Conservation (phyloP, 2,797 vertebrate species). For the Cyclura pinguis region DNA sequence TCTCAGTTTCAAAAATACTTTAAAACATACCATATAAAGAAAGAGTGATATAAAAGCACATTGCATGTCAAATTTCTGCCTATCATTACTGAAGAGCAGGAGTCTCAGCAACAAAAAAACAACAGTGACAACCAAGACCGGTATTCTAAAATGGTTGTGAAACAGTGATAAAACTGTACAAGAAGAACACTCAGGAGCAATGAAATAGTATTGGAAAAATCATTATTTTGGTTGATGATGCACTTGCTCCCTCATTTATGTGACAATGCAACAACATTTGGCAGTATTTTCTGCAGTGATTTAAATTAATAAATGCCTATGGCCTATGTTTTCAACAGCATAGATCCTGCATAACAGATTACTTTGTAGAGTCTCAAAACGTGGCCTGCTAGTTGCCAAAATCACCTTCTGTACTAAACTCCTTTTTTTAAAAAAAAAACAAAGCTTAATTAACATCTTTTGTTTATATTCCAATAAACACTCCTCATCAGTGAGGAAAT, state of each 20-base stretch:
- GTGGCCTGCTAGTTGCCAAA: not conserved
- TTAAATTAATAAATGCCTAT: not conserved
- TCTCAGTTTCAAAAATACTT: not conserved
- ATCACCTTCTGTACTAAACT: not conserved
- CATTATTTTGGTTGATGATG: not conserved
- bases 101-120: not conserved
- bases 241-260: not conserved
- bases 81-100: not conserved
- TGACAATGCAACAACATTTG: not conserved
- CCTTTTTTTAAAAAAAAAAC: slow-evolving; percentile 44
- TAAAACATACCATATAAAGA: not conserved
- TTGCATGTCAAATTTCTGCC: not conserved
- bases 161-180: not conserved
- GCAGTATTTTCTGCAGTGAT: not conserved
- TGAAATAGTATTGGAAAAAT: not conserved
- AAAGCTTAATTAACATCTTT: slow-evolving; percentile 15
- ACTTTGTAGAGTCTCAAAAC: not conserved
- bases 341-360: not conserved
- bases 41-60: not conserved
- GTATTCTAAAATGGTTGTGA: not conserved
- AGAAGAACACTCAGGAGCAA: not conserved
- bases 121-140: not conserved
- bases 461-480: not conserved
- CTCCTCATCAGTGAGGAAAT: not conserved
- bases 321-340: not conserved